Evolutionary conservation across 2,797 vertebrate genomes (phyloP).

Genomic region (Benthosema pterotum): DNA sequence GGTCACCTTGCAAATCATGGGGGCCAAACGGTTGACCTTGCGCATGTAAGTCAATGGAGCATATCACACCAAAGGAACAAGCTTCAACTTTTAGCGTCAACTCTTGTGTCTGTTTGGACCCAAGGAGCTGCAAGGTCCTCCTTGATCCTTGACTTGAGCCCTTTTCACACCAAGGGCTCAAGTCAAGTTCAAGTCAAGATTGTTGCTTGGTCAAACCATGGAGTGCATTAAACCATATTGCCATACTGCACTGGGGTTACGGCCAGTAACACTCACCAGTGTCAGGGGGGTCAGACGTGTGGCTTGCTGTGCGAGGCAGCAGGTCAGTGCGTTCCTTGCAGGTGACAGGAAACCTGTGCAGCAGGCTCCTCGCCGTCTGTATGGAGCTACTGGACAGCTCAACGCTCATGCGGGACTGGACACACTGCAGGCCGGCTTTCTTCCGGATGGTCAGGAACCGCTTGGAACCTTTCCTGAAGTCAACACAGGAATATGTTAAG

Average conservation of each 20-base stretch:
- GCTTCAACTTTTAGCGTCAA: too few relatives aligned
- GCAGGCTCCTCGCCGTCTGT: constrained; percentile 77
- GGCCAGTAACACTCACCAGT: constrained; percentile 72
- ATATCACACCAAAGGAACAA: too few relatives aligned
- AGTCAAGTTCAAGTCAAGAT: too few relatives aligned
- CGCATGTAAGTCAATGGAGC: too few relatives aligned
- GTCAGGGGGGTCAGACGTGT: constrained; percentile 69
- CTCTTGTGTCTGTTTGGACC: too few relatives aligned
- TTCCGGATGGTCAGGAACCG: constrained; percentile 90
- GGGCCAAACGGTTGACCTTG: too few relatives aligned
- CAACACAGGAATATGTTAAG: neutral
- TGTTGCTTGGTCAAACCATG: too few relatives aligned
- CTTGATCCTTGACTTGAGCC: too few relatives aligned
- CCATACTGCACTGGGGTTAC: neutral
- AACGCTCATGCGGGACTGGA: constrained; percentile 81
- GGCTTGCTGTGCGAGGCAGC: constrained; percentile 79
- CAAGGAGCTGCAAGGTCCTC: too few relatives aligned
- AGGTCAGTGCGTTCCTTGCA: constrained; percentile 87
- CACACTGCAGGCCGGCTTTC: constrained; percentile 81
- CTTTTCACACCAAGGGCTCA: too few relatives aligned
- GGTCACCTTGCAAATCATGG: too few relatives aligned
- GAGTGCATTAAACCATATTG: too few relatives aligned
- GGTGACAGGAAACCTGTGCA: constrained; percentile 88
- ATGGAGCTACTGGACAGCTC: constrained; percentile 80
- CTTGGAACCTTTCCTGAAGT: constrained; percentile 84